phyloP scores from a whole-genome alignment of 2,113 vertebrate genomes.

The Corapipo altera region DNA sequence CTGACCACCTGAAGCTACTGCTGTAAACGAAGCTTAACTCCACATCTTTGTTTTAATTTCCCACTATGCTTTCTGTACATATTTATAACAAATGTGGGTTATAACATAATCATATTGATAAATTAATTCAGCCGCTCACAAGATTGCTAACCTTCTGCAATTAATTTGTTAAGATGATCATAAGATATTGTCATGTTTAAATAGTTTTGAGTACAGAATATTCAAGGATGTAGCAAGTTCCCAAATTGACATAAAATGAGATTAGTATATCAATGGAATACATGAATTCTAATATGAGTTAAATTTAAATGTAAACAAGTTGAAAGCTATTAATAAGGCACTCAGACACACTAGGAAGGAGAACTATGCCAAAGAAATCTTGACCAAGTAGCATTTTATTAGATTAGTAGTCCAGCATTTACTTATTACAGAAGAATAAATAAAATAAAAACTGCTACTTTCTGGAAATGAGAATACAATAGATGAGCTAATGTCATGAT shows the following conservation, averaged over 20 bases:
- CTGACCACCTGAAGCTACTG: neutral
- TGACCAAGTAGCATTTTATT: neutral
- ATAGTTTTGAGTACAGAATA: neutral
- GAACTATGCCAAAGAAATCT: neutral
- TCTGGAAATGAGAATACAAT: neutral
- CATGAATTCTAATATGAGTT: conserved; percentile 18
- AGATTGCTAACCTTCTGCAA: neutral
- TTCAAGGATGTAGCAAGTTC: neutral
- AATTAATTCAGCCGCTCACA: neutral
- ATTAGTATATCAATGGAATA: conserved; percentile 12
- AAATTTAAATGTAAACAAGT: neutral
- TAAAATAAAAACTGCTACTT: neutral
- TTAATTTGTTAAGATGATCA: conserved; percentile 11
- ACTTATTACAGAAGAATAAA: neutral
- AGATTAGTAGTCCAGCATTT: neutral
- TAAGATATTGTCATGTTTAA: conserved; percentile 3
- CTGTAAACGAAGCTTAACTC: neutral
- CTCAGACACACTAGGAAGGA: neutral
- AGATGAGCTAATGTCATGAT: neutral
- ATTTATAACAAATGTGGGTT: neutral
- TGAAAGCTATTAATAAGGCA: neutral
- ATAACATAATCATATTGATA: neutral
- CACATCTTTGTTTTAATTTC: neutral
- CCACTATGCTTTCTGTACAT: neutral
- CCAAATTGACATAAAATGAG: conserved; percentile 9